phyloP scores from a whole-genome alignment of 2,113 vertebrate genomes.

The Tupaia chinensis region DNA sequence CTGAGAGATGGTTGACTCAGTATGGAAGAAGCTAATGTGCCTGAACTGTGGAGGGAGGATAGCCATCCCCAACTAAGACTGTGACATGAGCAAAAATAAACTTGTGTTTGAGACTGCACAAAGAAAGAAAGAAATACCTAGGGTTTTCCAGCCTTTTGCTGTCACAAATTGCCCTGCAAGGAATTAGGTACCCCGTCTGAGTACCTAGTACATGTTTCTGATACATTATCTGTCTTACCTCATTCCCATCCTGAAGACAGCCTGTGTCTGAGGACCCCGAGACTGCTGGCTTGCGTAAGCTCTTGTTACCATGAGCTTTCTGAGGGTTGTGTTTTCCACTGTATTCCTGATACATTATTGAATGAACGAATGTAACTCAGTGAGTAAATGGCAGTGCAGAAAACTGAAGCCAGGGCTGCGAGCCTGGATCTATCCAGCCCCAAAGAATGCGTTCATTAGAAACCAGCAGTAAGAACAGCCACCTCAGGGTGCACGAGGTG shows the following conservation, averaged over 20 bases:
- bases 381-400: not conserved
- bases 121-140: not conserved
- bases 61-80: not conserved
- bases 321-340: not conserved
- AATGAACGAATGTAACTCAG: not conserved
- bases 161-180: not conserved
- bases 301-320: not conserved
- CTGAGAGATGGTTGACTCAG: not conserved
- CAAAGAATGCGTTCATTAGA: not conserved
- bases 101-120: not conserved
- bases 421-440: not conserved
- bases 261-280: not conserved
- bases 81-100: conserved; percentile 24
- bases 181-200: not conserved
- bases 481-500: fast-evolving
- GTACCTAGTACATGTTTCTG: not conserved
- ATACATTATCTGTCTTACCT: not conserved
- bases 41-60: not conserved
- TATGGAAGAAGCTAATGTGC: not conserved
- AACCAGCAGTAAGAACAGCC: not conserved
- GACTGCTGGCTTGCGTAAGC: not conserved
- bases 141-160: not conserved
- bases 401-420: not conserved
- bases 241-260: not conserved
- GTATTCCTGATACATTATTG: not conserved